These are phyloP conservation scores for Plectropomus leopardus DNA, from an alignment of 2,113 vertebrate species.

Conservation along the genomic window DNA sequence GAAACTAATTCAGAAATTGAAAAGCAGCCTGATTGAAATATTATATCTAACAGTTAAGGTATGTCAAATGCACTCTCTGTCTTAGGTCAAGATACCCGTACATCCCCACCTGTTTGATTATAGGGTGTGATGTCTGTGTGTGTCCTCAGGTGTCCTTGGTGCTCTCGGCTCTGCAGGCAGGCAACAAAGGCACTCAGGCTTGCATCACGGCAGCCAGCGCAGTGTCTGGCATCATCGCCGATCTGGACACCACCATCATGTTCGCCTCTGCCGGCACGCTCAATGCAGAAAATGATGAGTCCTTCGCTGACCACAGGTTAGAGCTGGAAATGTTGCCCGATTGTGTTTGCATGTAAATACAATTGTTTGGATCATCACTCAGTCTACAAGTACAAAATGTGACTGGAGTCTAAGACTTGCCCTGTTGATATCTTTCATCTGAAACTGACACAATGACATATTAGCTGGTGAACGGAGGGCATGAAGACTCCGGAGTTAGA, in stretches of 20 bases:
- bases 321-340: slow-evolving; percentile 5
- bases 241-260: slow-evolving; percentile 99
- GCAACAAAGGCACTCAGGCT: slow-evolving; percentile 98
- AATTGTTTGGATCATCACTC: neutral
- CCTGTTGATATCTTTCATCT: slow-evolving; percentile 32
- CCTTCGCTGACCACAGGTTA: slow-evolving; percentile 98
- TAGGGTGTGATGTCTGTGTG: slow-evolving; percentile 13
- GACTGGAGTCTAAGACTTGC: slow-evolving; percentile 11
- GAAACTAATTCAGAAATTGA: neutral
- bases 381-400: slow-evolving; percentile 9
- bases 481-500: slow-evolving; percentile 48
- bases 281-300: slow-evolving; percentile 95
- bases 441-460: slow-evolving; percentile 61
- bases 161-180: slow-evolving; percentile 96
- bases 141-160: slow-evolving; percentile 93
- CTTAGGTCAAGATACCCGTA: neutral
- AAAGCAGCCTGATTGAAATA: neutral
- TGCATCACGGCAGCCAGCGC: slow-evolving; percentile 97
- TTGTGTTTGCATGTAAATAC: neutral
- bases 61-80: neutral
- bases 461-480: slow-evolving; percentile 43
- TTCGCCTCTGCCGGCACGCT: slow-evolving; percentile 97
- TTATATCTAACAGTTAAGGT: neutral
- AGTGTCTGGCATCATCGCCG: slow-evolving; percentile 96
- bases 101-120: slow-evolving; percentile 29